A percentile compares a stretch with the other conserved stretches of the same genome.
Evolutionary conservation across 2,888 invertebrate genomes (phyloP).

Genomic region (Eudemis profundana): DNA sequence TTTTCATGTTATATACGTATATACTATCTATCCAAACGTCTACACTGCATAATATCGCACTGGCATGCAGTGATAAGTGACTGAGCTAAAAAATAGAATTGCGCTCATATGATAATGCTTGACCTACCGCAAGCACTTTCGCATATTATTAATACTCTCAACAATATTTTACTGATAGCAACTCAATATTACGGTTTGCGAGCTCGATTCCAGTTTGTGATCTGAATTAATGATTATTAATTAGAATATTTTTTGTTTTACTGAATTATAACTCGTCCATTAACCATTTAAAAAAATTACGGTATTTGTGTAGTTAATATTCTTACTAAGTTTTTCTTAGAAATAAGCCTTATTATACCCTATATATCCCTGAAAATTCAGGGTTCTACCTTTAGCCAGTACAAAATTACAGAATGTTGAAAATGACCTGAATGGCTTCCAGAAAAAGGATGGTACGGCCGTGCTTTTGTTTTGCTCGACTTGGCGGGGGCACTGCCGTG

Average conservation of each 20-base stretch:
- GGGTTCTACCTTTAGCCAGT: too few relatives aligned
- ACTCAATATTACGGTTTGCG: conserved; percentile 8
- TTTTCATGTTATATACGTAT: neutral
- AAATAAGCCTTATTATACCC: too few relatives aligned
- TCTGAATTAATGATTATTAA: conserved; percentile 4
- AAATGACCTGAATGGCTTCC: too few relatives aligned
- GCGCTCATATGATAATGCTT: conserved; percentile 29
- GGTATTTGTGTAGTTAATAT: too few relatives aligned
- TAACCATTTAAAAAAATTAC: too few relatives aligned
- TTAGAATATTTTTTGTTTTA: too few relatives aligned
- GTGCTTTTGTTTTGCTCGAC: too few relatives aligned
- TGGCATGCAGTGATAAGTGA: conserved; percentile 10
- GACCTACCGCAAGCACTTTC: conserved; percentile 43
- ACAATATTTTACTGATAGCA: conserved; percentile 28
- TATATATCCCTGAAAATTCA: too few relatives aligned
- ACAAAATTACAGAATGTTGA: too few relatives aligned
- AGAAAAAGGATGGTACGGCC: too few relatives aligned
- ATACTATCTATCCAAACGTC: neutral
- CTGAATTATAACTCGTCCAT: too few relatives aligned
- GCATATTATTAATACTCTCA: conserved; percentile 31
- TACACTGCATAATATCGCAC: conserved; percentile 11
- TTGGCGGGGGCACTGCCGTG: too few relatives aligned
- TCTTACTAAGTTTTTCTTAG: conserved; percentile 1
- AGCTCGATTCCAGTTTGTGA: conserved; percentile 8
- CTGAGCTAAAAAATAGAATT: conserved; percentile 19